Evolutionary conservation across 1,140 invertebrate species (phyloP).

Genomic region (Drosophila mojavensis): DNA sequence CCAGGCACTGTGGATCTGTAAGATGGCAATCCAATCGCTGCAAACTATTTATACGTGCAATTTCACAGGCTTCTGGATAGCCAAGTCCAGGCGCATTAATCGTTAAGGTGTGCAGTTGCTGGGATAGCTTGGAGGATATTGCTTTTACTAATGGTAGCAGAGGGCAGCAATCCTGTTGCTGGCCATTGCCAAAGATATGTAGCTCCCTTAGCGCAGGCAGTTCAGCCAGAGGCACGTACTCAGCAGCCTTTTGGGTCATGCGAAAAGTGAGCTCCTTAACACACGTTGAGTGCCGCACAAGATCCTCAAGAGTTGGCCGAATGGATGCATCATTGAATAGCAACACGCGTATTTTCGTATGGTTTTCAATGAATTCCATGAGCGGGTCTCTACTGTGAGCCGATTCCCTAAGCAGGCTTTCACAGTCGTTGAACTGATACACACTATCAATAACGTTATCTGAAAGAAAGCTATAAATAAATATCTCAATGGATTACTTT

Average conservation of each 20-base stretch:
- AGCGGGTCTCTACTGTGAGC: conserved; percentile 16
- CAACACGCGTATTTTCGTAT: conserved; percentile 24
- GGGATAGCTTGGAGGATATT: conserved; percentile 3
- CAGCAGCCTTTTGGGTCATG: conserved; percentile 9
- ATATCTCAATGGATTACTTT: background rate
- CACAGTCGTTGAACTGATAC: conserved; percentile 8
- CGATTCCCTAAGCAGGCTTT: background rate
- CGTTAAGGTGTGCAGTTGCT: conserved; percentile 5
- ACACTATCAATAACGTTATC: conserved; percentile 15
- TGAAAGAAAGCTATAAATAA: background rate
- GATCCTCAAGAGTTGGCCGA: background rate
- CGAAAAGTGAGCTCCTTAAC: conserved; percentile 20
- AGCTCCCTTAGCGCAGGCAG: conserved; percentile 5
- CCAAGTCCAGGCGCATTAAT: conserved; percentile 3
- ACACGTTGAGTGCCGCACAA: conserved; percentile 6
- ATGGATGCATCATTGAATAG: conserved; percentile 11
- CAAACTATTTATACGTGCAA: conserved; percentile 8
- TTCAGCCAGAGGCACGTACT: conserved; percentile 17
- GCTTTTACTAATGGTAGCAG: conserved; percentile 18
- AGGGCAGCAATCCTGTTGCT: background rate
- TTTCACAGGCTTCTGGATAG: conserved; percentile 17
- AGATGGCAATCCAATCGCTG: conserved; percentile 13
- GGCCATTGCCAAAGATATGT: conserved; percentile 10
- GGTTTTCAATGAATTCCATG: conserved; percentile 7
- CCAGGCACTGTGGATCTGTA: conserved; percentile 3